These are phyloP conservation scores for Apis florea DNA, from an alignment of 1,140 invertebrate genomes.

Conservation along the genomic window DNA sequence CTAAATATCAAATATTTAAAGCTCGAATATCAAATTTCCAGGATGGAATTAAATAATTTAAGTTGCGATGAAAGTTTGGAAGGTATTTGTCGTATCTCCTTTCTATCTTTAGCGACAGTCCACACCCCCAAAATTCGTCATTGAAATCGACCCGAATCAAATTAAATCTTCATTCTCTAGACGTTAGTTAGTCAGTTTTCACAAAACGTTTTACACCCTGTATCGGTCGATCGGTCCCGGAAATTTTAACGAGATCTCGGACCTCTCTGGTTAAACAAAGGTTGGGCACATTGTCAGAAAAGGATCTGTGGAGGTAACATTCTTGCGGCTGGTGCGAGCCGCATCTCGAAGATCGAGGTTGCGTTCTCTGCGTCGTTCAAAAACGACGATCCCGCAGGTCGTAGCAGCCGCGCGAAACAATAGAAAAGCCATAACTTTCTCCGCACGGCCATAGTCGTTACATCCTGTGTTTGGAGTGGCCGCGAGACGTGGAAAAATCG, in stretches of 20 bases:
- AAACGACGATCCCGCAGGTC: constrained; percentile 50
- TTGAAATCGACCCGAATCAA: neutral
- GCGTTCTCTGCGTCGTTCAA: constrained; percentile 46
- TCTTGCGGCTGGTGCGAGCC: neutral
- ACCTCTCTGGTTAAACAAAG: neutral
- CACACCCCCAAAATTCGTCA: neutral
- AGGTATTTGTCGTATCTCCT: no score
- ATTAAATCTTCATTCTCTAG: neutral
- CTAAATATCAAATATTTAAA: no score
- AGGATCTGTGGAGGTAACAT: neutral
- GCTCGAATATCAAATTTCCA: no score
- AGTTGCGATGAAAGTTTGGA: no score
- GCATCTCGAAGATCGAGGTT: constrained; percentile 14
- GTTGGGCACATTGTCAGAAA: neutral
- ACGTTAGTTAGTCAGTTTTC: neutral
- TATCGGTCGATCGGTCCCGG: neutral
- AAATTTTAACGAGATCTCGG: neutral
- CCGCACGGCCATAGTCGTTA: constrained; percentile 54
- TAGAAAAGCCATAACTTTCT: constrained; percentile 79
- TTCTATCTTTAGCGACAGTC: no score
- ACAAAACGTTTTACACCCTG: neutral
- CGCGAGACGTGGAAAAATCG: constrained; percentile 53
- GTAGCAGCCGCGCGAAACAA: constrained; percentile 73
- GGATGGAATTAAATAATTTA: no score
- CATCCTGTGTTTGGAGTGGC: constrained; percentile 56